Percentiles rank a stretch among this genome's conserved stretches.
phyloP scores from a whole-genome alignment of 2,888 invertebrate genomes.

The Drosophila monieri region DNA sequence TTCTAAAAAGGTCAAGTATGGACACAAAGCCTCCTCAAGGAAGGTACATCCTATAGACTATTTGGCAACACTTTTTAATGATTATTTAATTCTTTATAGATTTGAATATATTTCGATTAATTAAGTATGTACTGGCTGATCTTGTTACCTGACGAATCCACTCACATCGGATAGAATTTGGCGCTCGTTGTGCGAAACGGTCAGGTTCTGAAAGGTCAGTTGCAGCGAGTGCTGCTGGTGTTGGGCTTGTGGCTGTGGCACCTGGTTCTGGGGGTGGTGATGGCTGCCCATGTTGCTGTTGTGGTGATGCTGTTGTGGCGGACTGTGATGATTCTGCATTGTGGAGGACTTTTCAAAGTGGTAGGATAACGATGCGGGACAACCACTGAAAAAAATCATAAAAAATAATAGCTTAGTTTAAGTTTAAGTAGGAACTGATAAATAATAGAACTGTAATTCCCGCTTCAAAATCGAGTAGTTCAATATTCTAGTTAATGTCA shows the following conservation, averaged over 20 bases:
- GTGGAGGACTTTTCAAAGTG: slow-evolving; percentile 23
- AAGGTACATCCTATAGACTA: no score
- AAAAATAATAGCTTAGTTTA: no score
- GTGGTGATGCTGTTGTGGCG: slow-evolving; percentile 33
- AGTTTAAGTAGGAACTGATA: not conserved
- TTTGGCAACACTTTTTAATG: slow-evolving; percentile 15
- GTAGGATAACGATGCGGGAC: slow-evolving; percentile 28
- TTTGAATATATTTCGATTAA: slow-evolving; percentile 7
- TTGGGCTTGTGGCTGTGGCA: slow-evolving; percentile 39
- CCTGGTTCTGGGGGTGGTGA: slow-evolving; percentile 34
- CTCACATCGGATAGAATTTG: slow-evolving; percentile 89
- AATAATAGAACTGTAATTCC: not conserved
- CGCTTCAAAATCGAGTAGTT: not conserved
- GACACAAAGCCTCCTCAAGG: no score
- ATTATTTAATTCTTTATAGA: not conserved
- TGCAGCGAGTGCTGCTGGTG: slow-evolving; percentile 86
- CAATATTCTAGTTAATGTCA: not conserved
- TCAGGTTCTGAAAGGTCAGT: slow-evolving; percentile 87
- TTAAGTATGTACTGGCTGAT: slow-evolving; percentile 35
- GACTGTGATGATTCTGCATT: not conserved
- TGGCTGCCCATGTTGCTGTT: slow-evolving; percentile 39
- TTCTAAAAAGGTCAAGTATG: no score
- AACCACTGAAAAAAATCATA: slow-evolving; percentile 15
- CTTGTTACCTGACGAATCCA: slow-evolving; percentile 86
- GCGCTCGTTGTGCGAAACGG: slow-evolving; percentile 85